A percentile compares a stretch with the other conserved stretches of the same genome.
phyloP scores from a whole-genome alignment of 1,140 invertebrate genomes.

The Acromyrmex heyeri region DNA sequence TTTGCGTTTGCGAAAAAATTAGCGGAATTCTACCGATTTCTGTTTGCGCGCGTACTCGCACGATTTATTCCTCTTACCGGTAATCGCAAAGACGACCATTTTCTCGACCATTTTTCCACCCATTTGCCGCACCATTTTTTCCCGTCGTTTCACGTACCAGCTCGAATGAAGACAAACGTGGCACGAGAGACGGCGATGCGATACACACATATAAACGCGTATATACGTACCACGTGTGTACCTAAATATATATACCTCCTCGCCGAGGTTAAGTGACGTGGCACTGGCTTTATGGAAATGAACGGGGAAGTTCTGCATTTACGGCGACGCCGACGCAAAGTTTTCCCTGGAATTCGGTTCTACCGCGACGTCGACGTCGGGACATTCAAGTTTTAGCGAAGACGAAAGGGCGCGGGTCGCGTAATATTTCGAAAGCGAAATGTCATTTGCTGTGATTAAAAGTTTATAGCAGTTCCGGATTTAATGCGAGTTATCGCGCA shows the following conservation, averaged over 20 bases:
- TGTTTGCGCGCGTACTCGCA: not conserved
- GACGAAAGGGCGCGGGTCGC: conserved; percentile 14
- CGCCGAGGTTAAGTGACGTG: conserved; percentile 66
- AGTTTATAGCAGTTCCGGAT: conserved; percentile 52
- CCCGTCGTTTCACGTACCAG: conserved; percentile 22
- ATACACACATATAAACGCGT: conserved; percentile 52
- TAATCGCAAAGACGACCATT: conserved; percentile 70
- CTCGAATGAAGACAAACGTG: conserved; percentile 68
- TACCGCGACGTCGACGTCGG: conserved; percentile 46
- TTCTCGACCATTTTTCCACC: conserved; percentile 55
- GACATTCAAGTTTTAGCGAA: conserved; percentile 66
- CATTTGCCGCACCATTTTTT: conserved; percentile 61
- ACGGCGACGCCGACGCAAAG: conserved; percentile 61
- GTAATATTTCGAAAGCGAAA: conserved; percentile 62
- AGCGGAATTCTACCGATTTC: conserved; percentile 32
- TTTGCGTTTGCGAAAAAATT: conserved; percentile 35
- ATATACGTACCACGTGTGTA: conserved; percentile 42
- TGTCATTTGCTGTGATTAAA: conserved; percentile 61
- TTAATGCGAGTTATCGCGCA: conserved; percentile 57
- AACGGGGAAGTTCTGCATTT: conserved; percentile 69
- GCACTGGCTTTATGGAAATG: conserved; percentile 70
- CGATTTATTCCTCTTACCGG: conserved; percentile 68
- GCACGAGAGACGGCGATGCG: conserved; percentile 28
- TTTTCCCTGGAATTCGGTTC: conserved; percentile 67
- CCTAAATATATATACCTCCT: conserved; percentile 47